A percentile compares a stretch with the other conserved stretches of the same genome.
phyloP scores from a whole-genome alignment of 2,888 invertebrate species.

The Rhorus exstirpatorius region DNA sequence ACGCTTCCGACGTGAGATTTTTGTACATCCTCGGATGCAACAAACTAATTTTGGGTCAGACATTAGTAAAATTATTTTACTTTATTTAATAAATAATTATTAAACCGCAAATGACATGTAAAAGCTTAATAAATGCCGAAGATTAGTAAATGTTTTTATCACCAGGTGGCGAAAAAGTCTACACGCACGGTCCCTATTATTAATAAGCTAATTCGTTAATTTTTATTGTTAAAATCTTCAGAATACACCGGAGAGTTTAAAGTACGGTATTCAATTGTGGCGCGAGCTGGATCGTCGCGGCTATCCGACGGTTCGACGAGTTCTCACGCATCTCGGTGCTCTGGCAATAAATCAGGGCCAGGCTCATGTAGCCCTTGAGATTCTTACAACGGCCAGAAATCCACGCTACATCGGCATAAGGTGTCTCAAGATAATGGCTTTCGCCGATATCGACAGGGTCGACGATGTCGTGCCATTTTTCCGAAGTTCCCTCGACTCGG shows the following conservation, averaged over 20 bases:
- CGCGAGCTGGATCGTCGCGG: slow-evolving; percentile 88
- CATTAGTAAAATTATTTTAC: no score
- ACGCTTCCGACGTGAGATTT: no score
- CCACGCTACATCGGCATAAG: slow-evolving; percentile 90
- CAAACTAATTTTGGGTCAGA: no score
- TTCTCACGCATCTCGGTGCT: slow-evolving; percentile 89
- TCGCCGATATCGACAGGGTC: slow-evolving; percentile 88
- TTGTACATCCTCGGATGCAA: no score
- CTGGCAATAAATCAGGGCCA: slow-evolving; percentile 90
- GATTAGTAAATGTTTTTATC: no score
- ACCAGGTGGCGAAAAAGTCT: no score
- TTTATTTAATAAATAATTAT: no score
- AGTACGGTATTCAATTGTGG: slow-evolving; percentile 89
- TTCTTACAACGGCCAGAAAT: slow-evolving; percentile 87
- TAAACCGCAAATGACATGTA: no score
- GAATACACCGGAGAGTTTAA: slow-evolving; percentile 89
- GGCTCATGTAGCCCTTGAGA: slow-evolving; percentile 90
- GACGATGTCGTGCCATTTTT: slow-evolving; percentile 90
- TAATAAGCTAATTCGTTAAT: not conserved
- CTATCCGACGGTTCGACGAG: slow-evolving; percentile 88
- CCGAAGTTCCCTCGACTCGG: slow-evolving; percentile 87
- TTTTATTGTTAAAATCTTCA: slow-evolving; percentile 82
- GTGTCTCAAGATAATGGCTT: slow-evolving; percentile 90
- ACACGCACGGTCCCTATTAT: no score
- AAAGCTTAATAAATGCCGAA: no score